Evolutionary conservation across 2,113 vertebrate genomes (phyloP), one percentile per base, ranked within the genome.

Genomic region (Eulemur rufifrons): DNA sequence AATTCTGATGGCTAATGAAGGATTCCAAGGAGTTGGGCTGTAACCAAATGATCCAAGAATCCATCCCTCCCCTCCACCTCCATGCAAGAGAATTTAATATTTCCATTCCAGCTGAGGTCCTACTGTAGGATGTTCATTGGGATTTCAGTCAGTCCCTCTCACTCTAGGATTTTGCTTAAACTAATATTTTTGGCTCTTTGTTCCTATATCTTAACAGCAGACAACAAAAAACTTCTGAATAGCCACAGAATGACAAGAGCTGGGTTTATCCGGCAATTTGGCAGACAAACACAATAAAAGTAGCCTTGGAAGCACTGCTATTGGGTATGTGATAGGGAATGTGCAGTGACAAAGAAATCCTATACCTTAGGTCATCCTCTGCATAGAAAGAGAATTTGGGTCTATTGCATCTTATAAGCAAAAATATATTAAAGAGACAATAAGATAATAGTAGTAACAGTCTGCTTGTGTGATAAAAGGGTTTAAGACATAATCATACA

Each of bases 11-110:
- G 89, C 89, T 97, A 95, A 95, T 84, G 91, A 96, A 88, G 76
- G 76, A 96, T 86, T 78, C 66, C 20, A 50, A 94, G 61, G 91
- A 95, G 29, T 69, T 74, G 56, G n/a, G 37, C 34, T 54, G 15
- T 80, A 95, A 96, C 89, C 39, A 94, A 97, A 97, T 88, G 77
- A 89, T 63, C 80, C n/a, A 61, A 61, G 80, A 94, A 87, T 68
- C 63, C 59, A 54, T 27, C 27, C 10, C 56, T 39, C 52, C 32
- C 13, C 14, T 15, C 42, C n/a, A 63, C 39, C 50, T 27, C 17
- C 12, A 42, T 20, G 45, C 15, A 37, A 59, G 45, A 64, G 81
- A 80, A 86, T 86, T 86, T 80, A 68, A 73, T 69, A 89, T 91
- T 94, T 92, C 64, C 78, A 73, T 92, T 97, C 89, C 37, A 90